phyloP scores from a whole-genome alignment of 2,888 invertebrate species.

The Caenorhabditis macrosperma region DNA sequence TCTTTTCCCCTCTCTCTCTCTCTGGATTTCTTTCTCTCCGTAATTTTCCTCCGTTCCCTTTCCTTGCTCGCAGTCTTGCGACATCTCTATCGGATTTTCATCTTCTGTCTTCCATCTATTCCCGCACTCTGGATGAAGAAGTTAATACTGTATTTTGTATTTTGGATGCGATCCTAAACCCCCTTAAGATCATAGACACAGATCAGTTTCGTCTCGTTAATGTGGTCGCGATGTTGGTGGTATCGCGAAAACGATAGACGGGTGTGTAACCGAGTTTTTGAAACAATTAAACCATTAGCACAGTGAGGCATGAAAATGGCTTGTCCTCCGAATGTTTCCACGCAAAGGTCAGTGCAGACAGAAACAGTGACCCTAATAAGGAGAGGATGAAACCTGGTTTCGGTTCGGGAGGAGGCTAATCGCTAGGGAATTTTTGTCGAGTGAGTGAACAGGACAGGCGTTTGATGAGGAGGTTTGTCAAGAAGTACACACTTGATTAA shows the following conservation, averaged over 20 bases:
- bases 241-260: conserved; percentile 10
- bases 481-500: conserved; percentile 35
- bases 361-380: conserved; percentile 56
- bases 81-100: too few relatives aligned
- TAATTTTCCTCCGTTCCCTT: too few relatives aligned
- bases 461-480: not conserved
- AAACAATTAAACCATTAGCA: conserved; percentile 53
- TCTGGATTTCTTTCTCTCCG: not conserved
- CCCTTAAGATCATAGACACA: not conserved
- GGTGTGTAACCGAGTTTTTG: conserved; percentile 25
- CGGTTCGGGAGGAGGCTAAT: conserved; percentile 47
- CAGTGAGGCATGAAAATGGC: conserved; percentile 53
- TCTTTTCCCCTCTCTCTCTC: not conserved
- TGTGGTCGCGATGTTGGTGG: conserved; percentile 1
- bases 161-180: not conserved
- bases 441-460: conserved; percentile 26
- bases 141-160: not conserved
- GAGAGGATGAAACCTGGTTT: conserved; percentile 38
- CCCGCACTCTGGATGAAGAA: not conserved
- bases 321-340: conserved; percentile 6
- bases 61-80: not conserved
- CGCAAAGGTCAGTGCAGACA: conserved; percentile 33
- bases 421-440: conserved; percentile 29
- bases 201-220: conserved; percentile 5
- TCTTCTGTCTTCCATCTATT: not conserved